These are phyloP conservation scores for Micrasema longulum DNA, from an alignment of 1,140 invertebrate genomes.

Conservation along the genomic window DNA sequence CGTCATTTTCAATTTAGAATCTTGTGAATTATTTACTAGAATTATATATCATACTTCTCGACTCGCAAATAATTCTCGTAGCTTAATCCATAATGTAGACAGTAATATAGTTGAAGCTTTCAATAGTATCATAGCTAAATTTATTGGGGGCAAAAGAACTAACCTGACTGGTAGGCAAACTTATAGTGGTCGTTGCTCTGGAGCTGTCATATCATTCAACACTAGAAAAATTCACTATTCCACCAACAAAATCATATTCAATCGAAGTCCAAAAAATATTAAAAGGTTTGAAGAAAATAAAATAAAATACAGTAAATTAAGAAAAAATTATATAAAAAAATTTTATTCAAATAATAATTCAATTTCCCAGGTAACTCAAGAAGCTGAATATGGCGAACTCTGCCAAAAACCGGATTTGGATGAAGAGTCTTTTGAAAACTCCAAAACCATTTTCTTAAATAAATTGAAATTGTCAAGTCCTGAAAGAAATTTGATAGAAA, in stretches of 20 bases:
- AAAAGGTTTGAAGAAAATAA: too few relatives aligned
- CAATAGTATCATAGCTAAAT: constrained; percentile 55
- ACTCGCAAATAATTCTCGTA: constrained; percentile 48
- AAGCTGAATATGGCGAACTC: neutral
- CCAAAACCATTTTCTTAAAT: neutral
- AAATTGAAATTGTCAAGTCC: neutral
- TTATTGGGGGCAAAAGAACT: constrained; percentile 54
- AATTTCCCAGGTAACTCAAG: neutral
- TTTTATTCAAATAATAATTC: too few relatives aligned
- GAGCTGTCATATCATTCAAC: neutral
- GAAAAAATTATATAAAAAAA: too few relatives aligned
- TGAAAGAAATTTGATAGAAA: neutral
- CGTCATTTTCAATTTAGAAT: neutral
- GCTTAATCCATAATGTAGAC: constrained; percentile 53
- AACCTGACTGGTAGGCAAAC: constrained; percentile 50
- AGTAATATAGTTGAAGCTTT: constrained; percentile 54
- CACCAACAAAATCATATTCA: neutral
- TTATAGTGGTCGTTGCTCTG: constrained; percentile 23
- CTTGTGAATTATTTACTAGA: neutral
- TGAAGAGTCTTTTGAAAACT: neutral
- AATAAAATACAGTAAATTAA: too few relatives aligned
- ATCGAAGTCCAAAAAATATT: neutral
- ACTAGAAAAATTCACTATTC: neutral
- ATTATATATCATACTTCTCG: neutral
- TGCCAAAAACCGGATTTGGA: constrained; percentile 10